phyloP scores from a whole-genome alignment of 1,140 invertebrate genomes.

The Drosophila serrata region DNA sequence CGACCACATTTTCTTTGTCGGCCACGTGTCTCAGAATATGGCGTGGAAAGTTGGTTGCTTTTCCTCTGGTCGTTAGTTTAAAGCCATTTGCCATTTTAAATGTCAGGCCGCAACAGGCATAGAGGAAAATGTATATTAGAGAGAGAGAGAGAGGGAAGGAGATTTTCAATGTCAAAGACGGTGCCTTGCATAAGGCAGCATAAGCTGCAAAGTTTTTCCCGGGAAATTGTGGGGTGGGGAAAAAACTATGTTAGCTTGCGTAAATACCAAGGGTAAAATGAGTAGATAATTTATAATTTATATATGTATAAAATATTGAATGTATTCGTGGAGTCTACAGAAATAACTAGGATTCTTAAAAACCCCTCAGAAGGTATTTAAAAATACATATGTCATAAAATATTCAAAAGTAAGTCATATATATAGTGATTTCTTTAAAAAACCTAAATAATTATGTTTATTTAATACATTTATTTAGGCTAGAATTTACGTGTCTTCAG shows the following conservation, averaged over 20 bases:
- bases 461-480: too few species aligned
- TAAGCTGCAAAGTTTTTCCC: not conserved
- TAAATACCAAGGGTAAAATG: not conserved
- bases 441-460: too few species aligned
- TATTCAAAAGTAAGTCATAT: too few species aligned
- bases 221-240: not conserved
- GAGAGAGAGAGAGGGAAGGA: not conserved
- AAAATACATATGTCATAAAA: too few species aligned
- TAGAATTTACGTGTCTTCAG: too few species aligned
- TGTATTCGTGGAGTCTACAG: too few species aligned
- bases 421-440: too few species aligned
- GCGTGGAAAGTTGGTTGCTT: conserved; percentile 15
- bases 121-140: not conserved
- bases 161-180: conserved; percentile 16
- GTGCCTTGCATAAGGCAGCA: conserved; percentile 15
- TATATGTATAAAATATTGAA: too few species aligned
- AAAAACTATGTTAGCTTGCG: not conserved
- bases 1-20: not conserved
- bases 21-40: conserved; percentile 23
- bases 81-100: conserved; percentile 54
- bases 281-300: not conserved
- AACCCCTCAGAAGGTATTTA: too few species aligned
- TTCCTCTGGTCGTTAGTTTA: conserved; percentile 8
- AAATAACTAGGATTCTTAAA: too few species aligned
- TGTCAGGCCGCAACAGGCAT: conserved; percentile 35